phyloP scores from a whole-genome alignment of 1,140 invertebrate genomes.

The Trichomalopsis sarcophagae region DNA sequence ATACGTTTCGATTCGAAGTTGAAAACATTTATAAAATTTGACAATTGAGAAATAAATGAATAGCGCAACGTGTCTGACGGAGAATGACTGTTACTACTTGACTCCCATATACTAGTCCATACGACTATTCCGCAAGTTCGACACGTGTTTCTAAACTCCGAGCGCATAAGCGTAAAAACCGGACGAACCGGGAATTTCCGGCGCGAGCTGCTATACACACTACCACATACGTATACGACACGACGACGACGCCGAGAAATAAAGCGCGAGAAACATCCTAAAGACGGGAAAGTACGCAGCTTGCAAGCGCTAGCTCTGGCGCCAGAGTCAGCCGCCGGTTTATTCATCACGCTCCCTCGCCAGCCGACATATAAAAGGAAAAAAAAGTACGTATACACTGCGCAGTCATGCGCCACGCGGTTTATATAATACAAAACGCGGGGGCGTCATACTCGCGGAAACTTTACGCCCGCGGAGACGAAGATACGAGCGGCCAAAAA shows the following conservation, averaged over 20 bases:
- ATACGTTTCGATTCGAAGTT: too few relatives aligned
- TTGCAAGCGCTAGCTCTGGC: not conserved
- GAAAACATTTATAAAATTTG: too few relatives aligned
- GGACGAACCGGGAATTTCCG: not conserved
- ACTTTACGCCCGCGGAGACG: conserved; percentile 22
- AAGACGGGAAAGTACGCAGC: not conserved
- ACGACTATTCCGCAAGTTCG: not conserved
- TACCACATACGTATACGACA: too few relatives aligned
- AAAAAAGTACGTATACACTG: not conserved
- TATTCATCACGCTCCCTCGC: not conserved
- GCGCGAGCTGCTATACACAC: too few relatives aligned
- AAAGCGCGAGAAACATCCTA: not conserved
- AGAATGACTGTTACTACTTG: too few relatives aligned
- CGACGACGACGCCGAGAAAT: not conserved
- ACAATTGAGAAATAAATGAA: too few relatives aligned
- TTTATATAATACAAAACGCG: conserved; percentile 30
- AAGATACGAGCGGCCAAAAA: conserved; percentile 32
- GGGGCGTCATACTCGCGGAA: conserved; percentile 4
- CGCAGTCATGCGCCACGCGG: not conserved
- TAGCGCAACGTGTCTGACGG: too few relatives aligned
- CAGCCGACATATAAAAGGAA: conserved; percentile 11
- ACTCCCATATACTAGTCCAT: too few relatives aligned
- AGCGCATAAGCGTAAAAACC: not conserved
- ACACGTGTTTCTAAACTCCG: not conserved
- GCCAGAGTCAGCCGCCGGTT: not conserved